Percentiles rank a stretch among this genome's conserved stretches.
These are phyloP conservation scores for Bombus terrestris DNA, from an alignment of 1,140 invertebrate genomes.

Conservation along the genomic window DNA sequence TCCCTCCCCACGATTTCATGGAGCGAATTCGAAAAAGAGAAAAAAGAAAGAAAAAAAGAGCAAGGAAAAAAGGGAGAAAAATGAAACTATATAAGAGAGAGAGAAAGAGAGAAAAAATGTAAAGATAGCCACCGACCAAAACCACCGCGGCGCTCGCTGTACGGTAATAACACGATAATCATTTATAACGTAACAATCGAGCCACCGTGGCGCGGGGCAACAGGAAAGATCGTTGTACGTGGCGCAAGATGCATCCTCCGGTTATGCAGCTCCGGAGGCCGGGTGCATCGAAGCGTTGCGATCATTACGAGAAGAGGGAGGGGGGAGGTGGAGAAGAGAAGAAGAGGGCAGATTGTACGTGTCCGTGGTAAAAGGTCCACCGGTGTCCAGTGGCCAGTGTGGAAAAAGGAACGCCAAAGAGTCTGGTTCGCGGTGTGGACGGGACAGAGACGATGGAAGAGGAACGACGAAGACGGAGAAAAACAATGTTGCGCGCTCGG, in stretches of 20 bases:
- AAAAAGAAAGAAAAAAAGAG: not conserved
- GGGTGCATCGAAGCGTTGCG: slow-evolving; percentile 65
- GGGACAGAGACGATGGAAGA: slow-evolving; percentile 19
- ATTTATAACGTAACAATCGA: slow-evolving; percentile 50
- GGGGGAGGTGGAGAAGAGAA: not conserved
- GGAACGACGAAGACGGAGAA: slow-evolving; percentile 51
- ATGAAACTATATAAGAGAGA: not conserved
- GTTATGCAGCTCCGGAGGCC: slow-evolving; percentile 49
- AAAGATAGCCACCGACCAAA: not conserved
- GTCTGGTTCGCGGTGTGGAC: slow-evolving; percentile 31
- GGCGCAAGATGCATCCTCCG: slow-evolving; percentile 36
- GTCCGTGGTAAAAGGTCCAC: slow-evolving; percentile 65
- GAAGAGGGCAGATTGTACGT: slow-evolving; percentile 48
- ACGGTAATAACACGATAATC: slow-evolving; percentile 48
- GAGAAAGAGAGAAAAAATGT: not conserved
- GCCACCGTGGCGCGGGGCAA: not conserved
- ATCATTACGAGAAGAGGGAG: slow-evolving; percentile 52
- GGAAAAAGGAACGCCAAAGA: slow-evolving; percentile 64
- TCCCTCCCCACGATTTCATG: not conserved
- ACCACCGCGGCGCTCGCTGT: slow-evolving; percentile 11
- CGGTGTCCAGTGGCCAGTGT: slow-evolving; percentile 50
- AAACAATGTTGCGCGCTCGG: slow-evolving; percentile 66
- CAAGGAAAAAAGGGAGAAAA: not conserved
- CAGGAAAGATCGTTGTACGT: slow-evolving; percentile 9
- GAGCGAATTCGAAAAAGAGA: not conserved